Evolutionary conservation across 30 jellyfish, hydroid and myxozoan species (phyloP), one percentile per base, ranked within the genome.

Genomic region (Clytia hemisphaerica): DNA sequence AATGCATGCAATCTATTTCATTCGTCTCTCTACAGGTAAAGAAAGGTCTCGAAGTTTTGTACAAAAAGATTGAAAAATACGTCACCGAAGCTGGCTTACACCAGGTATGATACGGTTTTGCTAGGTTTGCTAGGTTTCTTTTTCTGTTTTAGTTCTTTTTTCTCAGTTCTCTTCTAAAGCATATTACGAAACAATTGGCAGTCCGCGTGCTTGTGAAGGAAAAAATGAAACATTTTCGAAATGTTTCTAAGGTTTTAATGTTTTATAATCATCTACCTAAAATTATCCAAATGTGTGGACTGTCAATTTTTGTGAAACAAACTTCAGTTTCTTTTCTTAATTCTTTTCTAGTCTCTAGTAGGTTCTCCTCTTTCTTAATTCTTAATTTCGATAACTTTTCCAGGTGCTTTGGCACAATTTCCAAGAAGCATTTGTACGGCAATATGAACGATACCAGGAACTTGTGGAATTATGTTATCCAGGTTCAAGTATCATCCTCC

Each of bases 371-470:
- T 27, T 5, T 19, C 6, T 37, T 18, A n/a, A 46, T 1, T 6
- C 19, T 14, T 2, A 1, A 14, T 48, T 37, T 24, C n/a, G 4
- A 38, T 63, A 10, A 26, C 4, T 12, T 65, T 67, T 64, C 12
- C 47, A 88, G 97, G 97, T 88, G 19, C 63, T 88, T 45, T 88
- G 97, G 97, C 94, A 85, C 19, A 88, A 76, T 72, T 34, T 88
- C 84, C 97, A 88, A 77, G 91, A 50, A 33, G 94, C 93, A 22
- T 88, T 88, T 45, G 94, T 88, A 54, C 85, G 86, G 27, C 94
- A 79, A 30, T 88, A 79, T 53, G 90, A 76, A 30, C 93, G 84
- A 29, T 79, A 57, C 44, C 93, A 88, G 68, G 97, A 80, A 6
- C 80, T 88, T 10, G 92, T 88, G n/a, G 67, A 68, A 14, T 80